These are phyloP conservation scores for Camponotus pennsylvanicus DNA, from an alignment of 1,140 invertebrate genomes.

Conservation along the genomic window DNA sequence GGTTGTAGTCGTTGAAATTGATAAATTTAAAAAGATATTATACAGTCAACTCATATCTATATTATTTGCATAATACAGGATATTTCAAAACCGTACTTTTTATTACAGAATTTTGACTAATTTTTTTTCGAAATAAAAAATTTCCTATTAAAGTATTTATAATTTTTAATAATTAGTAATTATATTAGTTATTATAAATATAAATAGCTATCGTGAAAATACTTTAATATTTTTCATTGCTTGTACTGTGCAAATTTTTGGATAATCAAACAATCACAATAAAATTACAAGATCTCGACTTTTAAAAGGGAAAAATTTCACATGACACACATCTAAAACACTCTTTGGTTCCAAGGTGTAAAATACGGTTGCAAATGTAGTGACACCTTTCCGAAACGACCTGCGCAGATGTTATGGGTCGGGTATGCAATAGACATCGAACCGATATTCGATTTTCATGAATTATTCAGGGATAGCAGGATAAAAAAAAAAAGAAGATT, in stretches of 20 bases:
- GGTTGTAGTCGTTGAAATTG: too few relatives aligned
- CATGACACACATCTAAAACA: slow-evolving; percentile 14
- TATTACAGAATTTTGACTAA: too few relatives aligned
- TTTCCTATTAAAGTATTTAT: too few relatives aligned
- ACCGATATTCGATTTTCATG: slow-evolving; percentile 22
- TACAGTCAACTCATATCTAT: too few relatives aligned
- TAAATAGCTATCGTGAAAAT: not conserved
- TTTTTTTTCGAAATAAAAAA: too few relatives aligned
- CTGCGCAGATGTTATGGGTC: not conserved
- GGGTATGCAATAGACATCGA: not conserved
- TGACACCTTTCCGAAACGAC: slow-evolving; percentile 16
- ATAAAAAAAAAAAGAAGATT: not conserved
- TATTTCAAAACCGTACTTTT: too few relatives aligned
- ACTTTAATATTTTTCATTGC: not conserved
- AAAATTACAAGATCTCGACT: not conserved
- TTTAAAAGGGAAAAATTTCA: not conserved
- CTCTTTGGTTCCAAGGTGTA: not conserved
- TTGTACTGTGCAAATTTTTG: not conserved
- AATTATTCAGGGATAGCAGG: not conserved
- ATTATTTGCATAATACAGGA: too few relatives aligned
- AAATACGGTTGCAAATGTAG: slow-evolving; percentile 6
- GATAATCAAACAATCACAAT: slow-evolving; percentile 10
- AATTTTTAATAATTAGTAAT: too few relatives aligned
- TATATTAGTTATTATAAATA: too few relatives aligned
- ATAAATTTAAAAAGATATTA: too few relatives aligned